Evolutionary conservation across 2,113 vertebrate genomes (phyloP), one percentile per base, ranked within the genome.

Genomic region (Brachyhypopomus occidentalis): DNA sequence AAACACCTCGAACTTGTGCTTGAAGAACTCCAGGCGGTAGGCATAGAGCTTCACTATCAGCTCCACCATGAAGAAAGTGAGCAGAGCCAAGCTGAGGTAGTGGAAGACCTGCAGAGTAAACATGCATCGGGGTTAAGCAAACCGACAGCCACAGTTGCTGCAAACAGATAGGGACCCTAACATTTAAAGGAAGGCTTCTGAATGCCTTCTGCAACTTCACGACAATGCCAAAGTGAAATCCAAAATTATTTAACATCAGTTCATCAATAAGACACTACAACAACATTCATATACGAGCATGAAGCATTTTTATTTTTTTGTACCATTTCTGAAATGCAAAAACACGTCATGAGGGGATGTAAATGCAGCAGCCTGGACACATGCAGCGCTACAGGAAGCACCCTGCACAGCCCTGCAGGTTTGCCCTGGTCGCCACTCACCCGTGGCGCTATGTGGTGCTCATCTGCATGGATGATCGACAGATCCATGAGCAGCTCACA

Each of bases 1-100:
- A 92, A 99, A 94, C 85, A 99, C 94, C 75, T 99, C 98, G 0
- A 99, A 99, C 88, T 96, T 98, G 91, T 99, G 98, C 6, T 95
- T 87, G 80, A 98, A 97, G 90, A 98, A 99, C 88, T 99, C 97
- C 67, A 93, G 16, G 34, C 91, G 93, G 83, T 94, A 99, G 3
- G 95, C 91, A 0, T 84, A 98, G 8, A 99, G 62, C 82, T 99
- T 99, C 1, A 95, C 93, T 12, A 45, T 83, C 84, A 99, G 86
- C 88, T 99, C 98, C 66, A 97, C 73, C 93, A 98, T 90, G 80
- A 99, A 99, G 84, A 98, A 93, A 17, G 91, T 93, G 79, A 99
- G 89, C 75, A 99, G 93, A 74, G 93, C 92, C 77, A 99, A 84
- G 79, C 97, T 98, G 80, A 96, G 85, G 88, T 93, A 98, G 85